Evolutionary conservation across 1,140 invertebrate genomes (phyloP).

Genomic region (Notospermus geniculatus): DNA sequence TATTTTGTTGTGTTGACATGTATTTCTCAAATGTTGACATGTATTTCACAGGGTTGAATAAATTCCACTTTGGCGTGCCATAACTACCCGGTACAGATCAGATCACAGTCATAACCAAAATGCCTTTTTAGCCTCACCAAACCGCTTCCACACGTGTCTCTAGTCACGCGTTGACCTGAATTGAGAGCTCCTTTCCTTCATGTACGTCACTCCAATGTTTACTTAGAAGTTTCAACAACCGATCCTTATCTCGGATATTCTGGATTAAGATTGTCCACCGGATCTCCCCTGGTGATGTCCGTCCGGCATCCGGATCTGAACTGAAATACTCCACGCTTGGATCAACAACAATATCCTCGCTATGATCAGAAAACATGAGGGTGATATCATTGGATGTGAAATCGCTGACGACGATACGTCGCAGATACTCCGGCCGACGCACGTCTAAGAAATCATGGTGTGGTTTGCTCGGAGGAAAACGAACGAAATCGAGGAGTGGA

Average conservation of each 20-base stretch:
- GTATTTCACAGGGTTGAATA: too few relatives aligned
- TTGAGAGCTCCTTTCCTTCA: conserved; percentile 16
- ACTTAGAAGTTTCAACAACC: conserved; percentile 39
- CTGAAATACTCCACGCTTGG: conserved; percentile 42
- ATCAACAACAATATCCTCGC: conserved; percentile 46
- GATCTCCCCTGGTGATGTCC: conserved; percentile 35
- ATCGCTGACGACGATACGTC: conserved; percentile 31
- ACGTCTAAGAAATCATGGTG: conserved; percentile 39
- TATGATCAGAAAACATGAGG: conserved; percentile 47
- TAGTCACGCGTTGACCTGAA: conserved; percentile 7
- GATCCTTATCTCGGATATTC: conserved; percentile 38
- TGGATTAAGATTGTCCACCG: conserved; percentile 36
- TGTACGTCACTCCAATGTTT: conserved; percentile 43
- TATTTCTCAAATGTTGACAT: too few relatives aligned
- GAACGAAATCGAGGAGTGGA: conserved; percentile 50
- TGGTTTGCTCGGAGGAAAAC: conserved; percentile 41
- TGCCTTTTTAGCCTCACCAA: too few relatives aligned
- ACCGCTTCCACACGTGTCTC: too few relatives aligned
- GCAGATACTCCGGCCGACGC: conserved; percentile 41
- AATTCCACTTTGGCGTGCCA: too few relatives aligned
- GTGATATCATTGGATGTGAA: conserved; percentile 25
- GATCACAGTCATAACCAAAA: too few relatives aligned
- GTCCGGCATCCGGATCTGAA: conserved; percentile 22
- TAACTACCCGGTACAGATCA: too few relatives aligned
- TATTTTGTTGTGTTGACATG: too few relatives aligned